Evolutionary conservation across 2,113 vertebrate genomes (phyloP).

Genomic region (Acrocephalus arundinaceus): DNA sequence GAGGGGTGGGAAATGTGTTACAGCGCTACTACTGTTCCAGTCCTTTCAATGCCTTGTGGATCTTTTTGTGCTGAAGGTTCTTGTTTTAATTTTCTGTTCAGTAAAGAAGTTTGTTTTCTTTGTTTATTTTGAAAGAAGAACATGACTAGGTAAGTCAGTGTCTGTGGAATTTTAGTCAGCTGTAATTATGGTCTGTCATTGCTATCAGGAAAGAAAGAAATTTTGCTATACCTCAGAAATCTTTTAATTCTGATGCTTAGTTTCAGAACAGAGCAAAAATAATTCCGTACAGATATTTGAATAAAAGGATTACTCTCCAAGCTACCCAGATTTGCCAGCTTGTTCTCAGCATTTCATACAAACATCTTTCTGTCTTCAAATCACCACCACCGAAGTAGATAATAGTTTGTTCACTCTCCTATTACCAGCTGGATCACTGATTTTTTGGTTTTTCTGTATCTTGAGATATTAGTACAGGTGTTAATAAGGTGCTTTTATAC

Average conservation of each 20-base stretch:
- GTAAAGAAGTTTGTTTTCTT: background rate
- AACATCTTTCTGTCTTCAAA: background rate
- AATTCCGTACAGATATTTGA: background rate
- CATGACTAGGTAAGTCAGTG: background rate
- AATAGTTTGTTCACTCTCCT: background rate
- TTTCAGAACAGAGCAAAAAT: background rate
- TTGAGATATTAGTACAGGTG: background rate
- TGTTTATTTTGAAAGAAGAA: background rate
- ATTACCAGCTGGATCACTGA: background rate
- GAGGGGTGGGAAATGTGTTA: fast-evolving
- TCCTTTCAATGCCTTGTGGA: background rate
- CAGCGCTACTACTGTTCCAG: background rate
- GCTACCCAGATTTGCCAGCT: background rate
- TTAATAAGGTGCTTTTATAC: background rate
- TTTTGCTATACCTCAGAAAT: background rate
- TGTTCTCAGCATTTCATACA: background rate
- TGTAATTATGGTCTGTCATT: background rate
- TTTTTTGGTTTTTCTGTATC: background rate
- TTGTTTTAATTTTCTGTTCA: background rate
- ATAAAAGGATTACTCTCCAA: background rate
- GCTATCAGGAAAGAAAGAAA: background rate
- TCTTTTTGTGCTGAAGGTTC: background rate
- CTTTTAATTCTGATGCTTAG: background rate
- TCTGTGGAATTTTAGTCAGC: background rate
- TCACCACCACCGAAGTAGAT: background rate